Conservation (phyloP, 2,797 vertebrate genomes). For the Dermochelys coriacea region DNA sequence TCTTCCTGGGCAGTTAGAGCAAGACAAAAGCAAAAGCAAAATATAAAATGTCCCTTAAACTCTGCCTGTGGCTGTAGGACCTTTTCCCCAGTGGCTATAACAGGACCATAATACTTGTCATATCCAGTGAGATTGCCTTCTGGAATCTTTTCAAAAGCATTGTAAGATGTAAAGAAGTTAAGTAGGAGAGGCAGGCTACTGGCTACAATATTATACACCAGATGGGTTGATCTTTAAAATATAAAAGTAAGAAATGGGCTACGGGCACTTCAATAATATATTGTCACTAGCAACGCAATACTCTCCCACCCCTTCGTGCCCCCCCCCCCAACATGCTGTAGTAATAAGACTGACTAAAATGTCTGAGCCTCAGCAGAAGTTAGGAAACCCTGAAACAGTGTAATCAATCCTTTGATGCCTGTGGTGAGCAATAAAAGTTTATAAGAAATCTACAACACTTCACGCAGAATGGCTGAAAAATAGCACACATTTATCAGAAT, state of each 20-base stretch:
- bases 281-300: background rate
- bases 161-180: background rate
- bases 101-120: background rate
- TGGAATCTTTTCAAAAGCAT: background rate
- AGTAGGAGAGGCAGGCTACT: background rate
- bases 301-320: background rate
- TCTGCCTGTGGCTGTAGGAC: background rate
- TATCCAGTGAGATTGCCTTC: background rate
- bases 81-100: background rate
- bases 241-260: background rate
- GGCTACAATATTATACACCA: background rate
- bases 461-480: constrained; percentile 71
- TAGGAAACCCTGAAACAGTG: constrained; percentile 68
- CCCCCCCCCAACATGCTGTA: background rate
- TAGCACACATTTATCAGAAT: constrained; percentile 74
- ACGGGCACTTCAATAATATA: background rate
- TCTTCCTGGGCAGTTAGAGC: background rate
- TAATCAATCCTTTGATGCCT: constrained; percentile 71
- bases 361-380: constrained; percentile 47
- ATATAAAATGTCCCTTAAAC: background rate
- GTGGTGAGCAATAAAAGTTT: constrained; percentile 72
- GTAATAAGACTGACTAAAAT: constrained; percentile 29
- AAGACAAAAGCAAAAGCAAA: background rate
- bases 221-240: background rate
- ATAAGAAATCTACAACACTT: constrained; percentile 69